Evolutionary conservation across 2,888 invertebrate species (phyloP), one percentile per base, ranked within the genome.

Genomic region (Drepanosiphum platanoidis): DNA sequence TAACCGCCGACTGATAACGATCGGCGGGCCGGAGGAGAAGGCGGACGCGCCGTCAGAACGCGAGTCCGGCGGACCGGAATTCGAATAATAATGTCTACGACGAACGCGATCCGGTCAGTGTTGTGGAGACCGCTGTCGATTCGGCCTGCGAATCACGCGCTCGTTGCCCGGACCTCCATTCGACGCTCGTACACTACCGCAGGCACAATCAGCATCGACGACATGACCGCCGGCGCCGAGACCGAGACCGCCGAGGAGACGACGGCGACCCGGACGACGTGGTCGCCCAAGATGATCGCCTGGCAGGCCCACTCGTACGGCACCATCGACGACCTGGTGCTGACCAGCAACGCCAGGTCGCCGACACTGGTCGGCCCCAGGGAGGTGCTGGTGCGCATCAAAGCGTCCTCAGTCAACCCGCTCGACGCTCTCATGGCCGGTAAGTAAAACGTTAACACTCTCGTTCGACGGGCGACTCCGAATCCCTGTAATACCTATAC

Each of bases 331-430:
- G 93, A 94, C 88, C 90, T 95, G 87, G 92, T 93, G 89, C 90
- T 94, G 70, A 92, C 93, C 22, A 91, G 92, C 66, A 90, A 91
- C 74, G 91, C 92, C 22, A 92, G 93, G 88, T 91, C 81, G 1
- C 96, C 97, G 2, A 88, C 92, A 75, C 92, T 97, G 87, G 91
- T 91, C 79, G 91, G 91, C 87, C 95, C 97, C 0, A 91, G 92
- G 87, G 94, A 97, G 87, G 91, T 98, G 86, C 91, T 98, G 7
- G 92, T 99, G 86, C 92, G 94, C 90, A 94, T 98, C 58, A 91
- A 92, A 88, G 94, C 97, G 58, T 92, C 97, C n/a, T 95, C 97
- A 79, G 91, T 99, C 30, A 99, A 99, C 91, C 97, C 98, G 0
- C 94, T 98, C 86, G 98, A 99, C 91, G 90, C 94, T 36, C 30